A percentile compares a stretch with the other conserved stretches of the same genome.
These are phyloP conservation scores for Ramphastos sulfuratus DNA, from an alignment of 2,113 vertebrate species.

Conservation along the genomic window DNA sequence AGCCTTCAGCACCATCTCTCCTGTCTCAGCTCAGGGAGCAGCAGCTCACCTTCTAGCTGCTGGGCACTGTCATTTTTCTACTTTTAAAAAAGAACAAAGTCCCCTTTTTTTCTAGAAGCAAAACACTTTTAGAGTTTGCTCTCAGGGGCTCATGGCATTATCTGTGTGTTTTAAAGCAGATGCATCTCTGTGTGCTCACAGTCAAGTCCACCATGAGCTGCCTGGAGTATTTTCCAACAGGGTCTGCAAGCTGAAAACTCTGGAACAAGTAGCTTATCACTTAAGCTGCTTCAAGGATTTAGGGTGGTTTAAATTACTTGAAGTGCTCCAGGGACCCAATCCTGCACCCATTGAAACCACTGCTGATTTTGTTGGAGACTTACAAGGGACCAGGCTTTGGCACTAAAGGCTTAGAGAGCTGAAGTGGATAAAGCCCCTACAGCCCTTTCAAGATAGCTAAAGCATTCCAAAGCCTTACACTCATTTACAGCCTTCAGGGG, in stretches of 20 bases:
- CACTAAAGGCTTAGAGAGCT: constrained; percentile 36
- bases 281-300: constrained; percentile 64
- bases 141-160: not conserved
- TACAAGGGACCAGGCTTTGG: constrained; percentile 47
- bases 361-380: not conserved
- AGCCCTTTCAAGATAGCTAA: constrained; percentile 42
- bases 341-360: constrained; percentile 22
- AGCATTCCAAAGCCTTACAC: constrained; percentile 24
- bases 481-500: not conserved
- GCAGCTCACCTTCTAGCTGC: not conserved
- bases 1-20: not conserved
- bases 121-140: not conserved
- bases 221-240: not conserved
- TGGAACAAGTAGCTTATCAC: constrained; percentile 61
- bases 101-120: not conserved
- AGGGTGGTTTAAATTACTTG: constrained; percentile 58
- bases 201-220: not conserved
- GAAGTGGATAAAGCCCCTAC: constrained; percentile 45
- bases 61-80: not conserved
- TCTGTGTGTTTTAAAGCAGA: not conserved
- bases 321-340: constrained; percentile 36
- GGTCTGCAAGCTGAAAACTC: constrained; percentile 9
- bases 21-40: not conserved
- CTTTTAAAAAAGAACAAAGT: not conserved
- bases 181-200: not conserved